These are phyloP conservation scores for Chaetura pelagica DNA, from an alignment of 2,113 vertebrate species.

Conservation along the genomic window DNA sequence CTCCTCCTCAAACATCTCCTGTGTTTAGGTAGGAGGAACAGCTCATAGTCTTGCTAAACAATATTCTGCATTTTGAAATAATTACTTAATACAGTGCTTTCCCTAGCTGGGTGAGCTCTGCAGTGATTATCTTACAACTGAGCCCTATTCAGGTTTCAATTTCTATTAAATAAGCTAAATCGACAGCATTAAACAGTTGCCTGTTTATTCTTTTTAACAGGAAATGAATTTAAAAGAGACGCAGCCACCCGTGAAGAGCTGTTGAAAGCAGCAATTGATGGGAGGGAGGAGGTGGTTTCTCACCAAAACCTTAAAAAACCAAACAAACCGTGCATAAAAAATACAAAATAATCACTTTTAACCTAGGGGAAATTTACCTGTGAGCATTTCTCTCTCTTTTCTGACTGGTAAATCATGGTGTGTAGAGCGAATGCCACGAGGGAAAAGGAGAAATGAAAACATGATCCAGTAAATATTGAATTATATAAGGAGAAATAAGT, in stretches of 20 bases:
- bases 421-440: background rate
- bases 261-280: constrained; percentile 75
- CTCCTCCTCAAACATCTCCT: background rate
- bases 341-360: constrained; percentile 32
- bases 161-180: constrained; percentile 74
- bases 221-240: constrained; percentile 80
- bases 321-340: constrained; percentile 54
- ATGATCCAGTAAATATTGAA: background rate
- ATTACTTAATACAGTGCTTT: constrained; percentile 3
- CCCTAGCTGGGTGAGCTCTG: background rate
- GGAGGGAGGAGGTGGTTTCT: constrained; percentile 70
- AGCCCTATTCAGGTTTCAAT: constrained; percentile 57
- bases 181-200: constrained; percentile 72
- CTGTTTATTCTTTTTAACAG: constrained; percentile 77
- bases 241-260: constrained; percentile 76
- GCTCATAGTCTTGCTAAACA: background rate
- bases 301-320: constrained; percentile 70
- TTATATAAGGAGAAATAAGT: background rate
- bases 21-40: background rate
- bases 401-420: fast-evolving
- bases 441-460: background rate
- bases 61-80: background rate
- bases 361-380: background rate
- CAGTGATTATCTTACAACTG: constrained; percentile 47
- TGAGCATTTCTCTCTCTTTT: background rate